Percentiles rank a stretch among this genome's conserved stretches.
phyloP scores from a whole-genome alignment of 2,888 invertebrate species.

The Amphipoea oculea region DNA sequence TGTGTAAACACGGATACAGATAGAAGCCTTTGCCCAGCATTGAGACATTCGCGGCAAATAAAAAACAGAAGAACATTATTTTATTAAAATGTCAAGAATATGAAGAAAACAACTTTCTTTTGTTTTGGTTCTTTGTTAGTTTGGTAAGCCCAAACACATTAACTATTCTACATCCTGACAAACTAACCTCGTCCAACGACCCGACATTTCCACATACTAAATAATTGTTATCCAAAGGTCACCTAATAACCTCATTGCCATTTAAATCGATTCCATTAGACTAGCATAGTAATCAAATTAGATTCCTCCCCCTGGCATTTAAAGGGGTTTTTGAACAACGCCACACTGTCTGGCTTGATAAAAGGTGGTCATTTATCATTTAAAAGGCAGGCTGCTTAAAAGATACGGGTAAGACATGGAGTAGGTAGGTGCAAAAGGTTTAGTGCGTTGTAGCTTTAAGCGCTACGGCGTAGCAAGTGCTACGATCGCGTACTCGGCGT shows the following conservation, averaged over 20 bases:
- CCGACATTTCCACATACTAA: conserved; percentile 19
- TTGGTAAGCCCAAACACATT: conserved; percentile 2
- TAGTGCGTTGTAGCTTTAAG: not conserved
- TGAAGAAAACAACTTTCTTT: not conserved
- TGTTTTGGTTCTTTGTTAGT: not conserved
- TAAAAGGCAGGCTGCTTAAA: conserved; percentile 53
- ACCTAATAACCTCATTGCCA: conserved; percentile 59
- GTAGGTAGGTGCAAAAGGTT: conserved; percentile 25
- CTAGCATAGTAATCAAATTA: conserved; percentile 73
- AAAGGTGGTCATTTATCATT: conserved; percentile 73
- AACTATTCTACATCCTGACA: conserved; percentile 17
- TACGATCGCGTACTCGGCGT: conserved; percentile 18
- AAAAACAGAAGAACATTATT: not conserved
- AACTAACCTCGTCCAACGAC: conserved; percentile 26
- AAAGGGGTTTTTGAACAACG: conserved; percentile 68
- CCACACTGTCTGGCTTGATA: conserved; percentile 64
- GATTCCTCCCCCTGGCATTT: conserved; percentile 28
- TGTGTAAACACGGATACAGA: no score
- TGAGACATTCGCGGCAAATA: no score
- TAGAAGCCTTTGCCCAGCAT: no score
- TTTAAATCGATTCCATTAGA: conserved; percentile 69
- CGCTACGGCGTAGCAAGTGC: conserved; percentile 44
- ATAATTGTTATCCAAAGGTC: conserved; percentile 39
- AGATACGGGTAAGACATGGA: conserved; percentile 18
- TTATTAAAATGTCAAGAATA: not conserved